Evolutionary conservation across 30 jellyfish, hydroid and myxozoan species (phyloP).

Genomic region (Rhopilema esculentum): DNA sequence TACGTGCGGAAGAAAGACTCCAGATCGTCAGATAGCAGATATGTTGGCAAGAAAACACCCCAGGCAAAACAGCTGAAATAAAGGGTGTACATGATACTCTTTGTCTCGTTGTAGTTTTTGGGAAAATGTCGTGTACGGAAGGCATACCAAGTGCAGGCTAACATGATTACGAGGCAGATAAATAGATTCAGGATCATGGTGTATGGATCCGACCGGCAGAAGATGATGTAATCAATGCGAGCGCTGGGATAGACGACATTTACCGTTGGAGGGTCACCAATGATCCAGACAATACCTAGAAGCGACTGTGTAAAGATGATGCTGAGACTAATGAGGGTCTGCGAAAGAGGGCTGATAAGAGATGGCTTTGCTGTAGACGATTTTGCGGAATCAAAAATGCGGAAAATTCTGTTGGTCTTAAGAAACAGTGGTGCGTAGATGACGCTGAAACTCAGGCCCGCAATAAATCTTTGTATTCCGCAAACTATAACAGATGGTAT

Average conservation of each 20-base stretch:
- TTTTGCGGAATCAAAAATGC: constrained; percentile 77
- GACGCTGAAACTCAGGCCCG: constrained; percentile 73
- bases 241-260: constrained; percentile 22
- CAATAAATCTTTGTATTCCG: constrained; percentile 65
- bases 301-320: constrained; percentile 58
- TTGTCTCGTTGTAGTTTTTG: constrained; percentile 89
- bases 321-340: constrained; percentile 59
- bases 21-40: constrained; percentile 16
- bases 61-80: constrained; percentile 85
- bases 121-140: constrained; percentile 87
- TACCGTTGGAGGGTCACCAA: constrained; percentile 56
- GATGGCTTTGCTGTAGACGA: constrained; percentile 67
- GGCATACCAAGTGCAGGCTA: constrained; percentile 85
- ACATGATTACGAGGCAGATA: constrained; percentile 68
- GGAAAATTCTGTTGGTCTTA: constrained; percentile 73
- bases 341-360: constrained; percentile 79
- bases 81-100: constrained; percentile 81
- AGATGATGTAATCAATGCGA: constrained; percentile 14
- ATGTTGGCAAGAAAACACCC: constrained; percentile 80
- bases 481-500: constrained; percentile 62
- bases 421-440: constrained; percentile 83
- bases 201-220: constrained; percentile 54
- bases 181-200: constrained; percentile 64
- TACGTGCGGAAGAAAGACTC: constrained; percentile 43
- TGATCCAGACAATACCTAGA: constrained; percentile 76